phyloP scores from a whole-genome alignment of 2,888 invertebrate genomes.

The Salticus scenicus region DNA sequence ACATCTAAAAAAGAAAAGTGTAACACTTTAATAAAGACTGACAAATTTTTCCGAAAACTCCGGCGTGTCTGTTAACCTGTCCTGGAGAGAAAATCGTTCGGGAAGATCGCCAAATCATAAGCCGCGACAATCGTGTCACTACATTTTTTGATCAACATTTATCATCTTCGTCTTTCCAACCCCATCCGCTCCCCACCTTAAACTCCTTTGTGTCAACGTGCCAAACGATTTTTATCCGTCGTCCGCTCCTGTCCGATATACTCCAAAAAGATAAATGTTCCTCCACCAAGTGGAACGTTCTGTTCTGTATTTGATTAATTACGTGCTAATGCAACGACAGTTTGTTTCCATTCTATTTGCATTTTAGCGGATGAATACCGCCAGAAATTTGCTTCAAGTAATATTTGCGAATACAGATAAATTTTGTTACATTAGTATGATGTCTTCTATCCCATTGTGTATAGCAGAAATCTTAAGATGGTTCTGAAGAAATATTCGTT shows the following conservation, averaged over 20 bases:
- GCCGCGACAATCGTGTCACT: background rate
- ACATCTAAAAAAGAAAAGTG: too few relatives aligned
- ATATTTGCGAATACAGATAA: too few relatives aligned
- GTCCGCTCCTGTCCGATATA: conserved; percentile 33
- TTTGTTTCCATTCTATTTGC: conserved; percentile 63
- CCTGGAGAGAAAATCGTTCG: too few relatives aligned
- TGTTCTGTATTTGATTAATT: conserved; percentile 55
- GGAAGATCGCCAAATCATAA: background rate
- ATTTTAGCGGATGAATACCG: conserved; percentile 22
- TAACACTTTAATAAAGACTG: too few relatives aligned
- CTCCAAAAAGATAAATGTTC: conserved; percentile 56
- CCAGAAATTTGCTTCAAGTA: conserved; percentile 5
- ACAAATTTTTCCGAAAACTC: too few relatives aligned
- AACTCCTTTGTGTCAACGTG: conserved; percentile 29
- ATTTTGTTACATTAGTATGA: too few relatives aligned
- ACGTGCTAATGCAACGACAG: conserved; percentile 59
- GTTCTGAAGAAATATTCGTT: too few relatives aligned
- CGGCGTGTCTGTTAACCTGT: too few relatives aligned
- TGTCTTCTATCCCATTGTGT: too few relatives aligned
- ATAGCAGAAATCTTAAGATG: too few relatives aligned
- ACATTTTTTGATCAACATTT: conserved; percentile 38
- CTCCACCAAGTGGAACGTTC: background rate
- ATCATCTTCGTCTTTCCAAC: conserved; percentile 39
- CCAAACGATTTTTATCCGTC: conserved; percentile 61
- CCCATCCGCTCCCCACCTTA: conserved; percentile 12